These are phyloP conservation scores for Tauraco hartlaubi DNA, from an alignment of 2,797 vertebrate species.

Conservation along the genomic window DNA sequence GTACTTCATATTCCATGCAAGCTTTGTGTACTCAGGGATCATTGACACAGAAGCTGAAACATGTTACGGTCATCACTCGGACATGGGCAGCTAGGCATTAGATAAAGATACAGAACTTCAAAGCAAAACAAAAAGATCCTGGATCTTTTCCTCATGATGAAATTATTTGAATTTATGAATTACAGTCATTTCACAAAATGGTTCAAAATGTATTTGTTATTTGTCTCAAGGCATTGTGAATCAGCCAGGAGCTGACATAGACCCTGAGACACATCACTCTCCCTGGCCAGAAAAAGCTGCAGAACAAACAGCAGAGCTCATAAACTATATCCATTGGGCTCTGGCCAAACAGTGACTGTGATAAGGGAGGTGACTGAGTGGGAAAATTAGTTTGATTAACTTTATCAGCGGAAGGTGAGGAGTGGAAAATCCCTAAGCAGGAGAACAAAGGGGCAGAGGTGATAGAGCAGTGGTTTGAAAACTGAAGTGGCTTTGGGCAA, in stretches of 20 bases:
- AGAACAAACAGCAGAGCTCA: constrained; percentile 28
- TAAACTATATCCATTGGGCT: constrained; percentile 31
- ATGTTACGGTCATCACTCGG: accelerated
- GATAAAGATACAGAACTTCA: neutral
- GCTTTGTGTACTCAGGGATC: neutral
- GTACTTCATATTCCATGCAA: neutral
- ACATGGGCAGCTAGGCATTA: neutral
- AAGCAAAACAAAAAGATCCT: neutral
- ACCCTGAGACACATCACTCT: neutral
- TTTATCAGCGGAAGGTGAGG: constrained; percentile 64
- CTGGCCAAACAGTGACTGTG: constrained; percentile 35
- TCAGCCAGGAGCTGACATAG: neutral
- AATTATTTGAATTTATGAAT: neutral
- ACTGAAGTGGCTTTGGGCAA: neutral
- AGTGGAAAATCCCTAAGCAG: constrained; percentile 54
- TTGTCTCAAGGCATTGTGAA: neutral
- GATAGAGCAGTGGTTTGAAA: neutral
- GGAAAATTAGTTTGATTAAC: constrained; percentile 67
- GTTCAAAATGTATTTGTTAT: neutral
- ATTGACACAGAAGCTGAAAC: neutral
- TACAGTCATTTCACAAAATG: neutral
- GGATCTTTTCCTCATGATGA: neutral
- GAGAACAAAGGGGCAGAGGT: constrained; percentile 65
- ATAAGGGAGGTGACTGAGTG: constrained; percentile 57
- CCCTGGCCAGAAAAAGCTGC: constrained; percentile 27